Conservation (phyloP, 2,113 vertebrate genomes). For the Symphodus melops region DNA sequence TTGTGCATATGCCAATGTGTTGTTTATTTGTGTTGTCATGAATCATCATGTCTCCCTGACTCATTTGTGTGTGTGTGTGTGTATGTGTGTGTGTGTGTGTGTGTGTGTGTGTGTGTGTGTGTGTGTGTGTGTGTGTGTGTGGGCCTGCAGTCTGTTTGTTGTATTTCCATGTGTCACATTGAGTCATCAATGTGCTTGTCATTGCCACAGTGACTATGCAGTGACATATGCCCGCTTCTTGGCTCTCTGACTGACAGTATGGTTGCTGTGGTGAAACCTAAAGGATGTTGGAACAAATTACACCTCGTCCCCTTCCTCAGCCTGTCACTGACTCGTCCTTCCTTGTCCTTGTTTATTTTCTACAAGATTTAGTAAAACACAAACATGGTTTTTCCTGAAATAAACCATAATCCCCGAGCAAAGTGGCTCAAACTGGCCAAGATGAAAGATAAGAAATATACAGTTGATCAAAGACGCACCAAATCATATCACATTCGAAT, state of each 20-base stretch:
- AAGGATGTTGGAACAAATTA: slow-evolving; percentile 68
- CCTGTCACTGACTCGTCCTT: slow-evolving; percentile 39
- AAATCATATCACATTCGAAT: not conserved
- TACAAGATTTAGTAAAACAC: slow-evolving; percentile 12
- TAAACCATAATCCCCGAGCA: not conserved
- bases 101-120: slow-evolving; percentile 35
- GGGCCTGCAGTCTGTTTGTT: slow-evolving; percentile 58
- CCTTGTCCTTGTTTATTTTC: slow-evolving; percentile 32
- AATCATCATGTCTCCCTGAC: slow-evolving; percentile 44
- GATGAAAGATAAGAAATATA: not conserved
- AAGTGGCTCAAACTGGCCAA: slow-evolving; percentile 9
- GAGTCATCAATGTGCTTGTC: slow-evolving; percentile 64
- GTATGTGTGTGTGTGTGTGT: slow-evolving; percentile 36
- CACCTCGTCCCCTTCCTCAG: slow-evolving; percentile 61
- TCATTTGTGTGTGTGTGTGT: slow-evolving; percentile 34
- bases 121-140: slow-evolving; percentile 35
- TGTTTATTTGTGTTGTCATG: slow-evolving; percentile 48
- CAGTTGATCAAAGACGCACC: not conserved
- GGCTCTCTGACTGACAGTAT: slow-evolving; percentile 63
- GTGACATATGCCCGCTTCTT: slow-evolving; percentile 70
- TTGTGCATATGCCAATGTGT: slow-evolving; percentile 17
- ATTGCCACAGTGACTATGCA: slow-evolving; percentile 54
- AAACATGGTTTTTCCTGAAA: not conserved
- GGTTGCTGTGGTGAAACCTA: slow-evolving; percentile 57
- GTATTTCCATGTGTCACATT: slow-evolving; percentile 68